phyloP scores from a whole-genome alignment of 35 echinoderm and acorn worm species.

The Apostichopus japonicus region DNA sequence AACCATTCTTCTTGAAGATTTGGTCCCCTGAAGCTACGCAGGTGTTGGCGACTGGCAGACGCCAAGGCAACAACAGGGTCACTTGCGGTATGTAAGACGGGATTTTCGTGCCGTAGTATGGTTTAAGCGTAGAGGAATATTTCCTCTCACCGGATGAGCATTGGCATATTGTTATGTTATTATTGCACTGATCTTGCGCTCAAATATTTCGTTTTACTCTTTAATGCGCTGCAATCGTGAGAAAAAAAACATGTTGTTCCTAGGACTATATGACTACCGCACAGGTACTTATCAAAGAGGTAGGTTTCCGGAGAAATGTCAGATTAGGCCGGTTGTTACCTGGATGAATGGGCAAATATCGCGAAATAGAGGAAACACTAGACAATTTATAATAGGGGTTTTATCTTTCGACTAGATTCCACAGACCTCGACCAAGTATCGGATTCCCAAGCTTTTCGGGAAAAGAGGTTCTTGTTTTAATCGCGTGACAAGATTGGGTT shows the following conservation, averaged over 20 bases:
- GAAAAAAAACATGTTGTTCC: conserved; percentile 55
- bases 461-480: no score
- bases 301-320: conserved; percentile 38
- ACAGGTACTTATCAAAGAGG: conserved; percentile 37
- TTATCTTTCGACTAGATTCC: conserved; percentile 13
- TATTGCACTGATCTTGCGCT: conserved; percentile 49
- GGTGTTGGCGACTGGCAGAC: conserved; percentile 26
- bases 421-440: conserved; percentile 15
- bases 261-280: conserved; percentile 34
- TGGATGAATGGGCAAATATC: conserved; percentile 20
- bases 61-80: conserved; percentile 20
- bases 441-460: conserved; percentile 7
- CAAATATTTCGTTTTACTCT: conserved; percentile 44
- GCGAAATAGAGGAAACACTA: conserved; percentile 16
- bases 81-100: conserved; percentile 11
- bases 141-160: conserved; percentile 33
- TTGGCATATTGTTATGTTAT: conserved; percentile 40
- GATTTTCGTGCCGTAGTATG: background rate
- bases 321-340: background rate
- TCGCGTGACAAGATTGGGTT: no score
- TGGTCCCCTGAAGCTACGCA: conserved; percentile 25
- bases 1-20: conserved; percentile 20
- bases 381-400: background rate
- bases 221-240: conserved; percentile 16
- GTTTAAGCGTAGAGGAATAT: background rate